Evolutionary conservation across 2,797 vertebrate species (phyloP), one percentile per base, ranked within the genome.

Genomic region (Darevskia mixta): DNA sequence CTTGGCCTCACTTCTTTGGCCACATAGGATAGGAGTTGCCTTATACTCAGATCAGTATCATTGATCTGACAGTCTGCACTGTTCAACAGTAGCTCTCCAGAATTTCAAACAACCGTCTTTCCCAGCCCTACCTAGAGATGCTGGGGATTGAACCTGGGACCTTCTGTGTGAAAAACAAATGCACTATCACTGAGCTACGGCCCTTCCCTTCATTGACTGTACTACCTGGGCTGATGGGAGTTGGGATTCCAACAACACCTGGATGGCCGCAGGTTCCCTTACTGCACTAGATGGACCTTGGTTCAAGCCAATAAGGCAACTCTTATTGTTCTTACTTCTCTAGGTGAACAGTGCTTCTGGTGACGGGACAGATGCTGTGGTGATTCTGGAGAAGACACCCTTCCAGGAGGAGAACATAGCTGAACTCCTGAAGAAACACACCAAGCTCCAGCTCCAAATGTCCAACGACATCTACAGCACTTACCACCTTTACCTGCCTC

Each of bases 311-410:
- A 55, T 32, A 17, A 45, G 17, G 17, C n/a, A 38, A 27, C 3
- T 73, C 58, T 88, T 64, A 3, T 8, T 29, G 67, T 89, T 83
- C 58, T 88, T 29, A 82, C 5, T 92, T 85, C 73, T 5, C 8
- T 86, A 97, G 97, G 96, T 94, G 79, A 91, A 89, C 3, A 82
- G 89, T 7, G 35, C 94, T 29, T 94, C 95, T 0, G 95, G 95
- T 3, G 92, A 93, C 1, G 97, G 96, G 5, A 95, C 97, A 77
- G 98, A 98, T 35, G 98, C 98, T 0, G 95, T 99, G 35, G 95
- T 99, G 41, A 98, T 99, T 92, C 87, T 99, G 96, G 99, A 99
- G 96, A 99, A 99, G 96, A 98, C 98, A 0, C 98, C 99, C 1
- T 98, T 99, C 95, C 97, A 96, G 84, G 97, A 98, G 87, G 98